phyloP scores from a whole-genome alignment of 2,797 vertebrate genomes.

The Cryptoprocta ferox region DNA sequence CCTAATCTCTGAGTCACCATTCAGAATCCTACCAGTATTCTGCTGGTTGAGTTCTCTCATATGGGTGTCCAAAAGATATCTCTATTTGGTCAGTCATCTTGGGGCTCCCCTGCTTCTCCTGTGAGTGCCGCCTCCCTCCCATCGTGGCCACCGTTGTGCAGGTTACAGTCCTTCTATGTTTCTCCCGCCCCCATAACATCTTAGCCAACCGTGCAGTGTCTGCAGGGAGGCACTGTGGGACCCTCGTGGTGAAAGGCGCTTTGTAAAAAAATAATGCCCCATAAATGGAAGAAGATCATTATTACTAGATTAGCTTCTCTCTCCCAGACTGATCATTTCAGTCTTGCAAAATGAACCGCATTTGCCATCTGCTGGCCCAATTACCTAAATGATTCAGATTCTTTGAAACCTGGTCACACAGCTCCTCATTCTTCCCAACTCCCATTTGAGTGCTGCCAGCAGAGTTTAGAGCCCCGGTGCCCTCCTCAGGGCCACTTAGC shows the following conservation, averaged over 20 bases:
- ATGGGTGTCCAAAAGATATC: neutral
- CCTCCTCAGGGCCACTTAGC: neutral
- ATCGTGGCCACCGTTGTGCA: fast-evolving
- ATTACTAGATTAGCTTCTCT: neutral
- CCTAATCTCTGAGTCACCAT: neutral
- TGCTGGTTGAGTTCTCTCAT: neutral
- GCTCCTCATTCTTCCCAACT: neutral
- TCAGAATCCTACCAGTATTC: neutral
- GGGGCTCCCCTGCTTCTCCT: neutral
- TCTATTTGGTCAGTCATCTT: neutral
- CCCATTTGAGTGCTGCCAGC: neutral
- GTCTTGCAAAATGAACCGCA: neutral
- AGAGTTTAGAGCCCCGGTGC: neutral
- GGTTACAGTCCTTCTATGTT: too few species aligned
- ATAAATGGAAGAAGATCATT: neutral
- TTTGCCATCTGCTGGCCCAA: slow-evolving; percentile 58
- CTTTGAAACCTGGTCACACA: neutral
- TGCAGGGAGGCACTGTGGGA: neutral
- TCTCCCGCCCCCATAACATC: fast-evolving
- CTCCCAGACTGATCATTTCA: neutral
- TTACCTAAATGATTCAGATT: slow-evolving; percentile 25
- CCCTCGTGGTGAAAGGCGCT: neutral
- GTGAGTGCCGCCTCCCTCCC: neutral
- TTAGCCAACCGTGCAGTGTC: fast-evolving
- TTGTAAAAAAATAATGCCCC: neutral